Base-by-base conservation (phyloP, 1,140 invertebrate species). In the Campoletis sonorensis region DNA sequence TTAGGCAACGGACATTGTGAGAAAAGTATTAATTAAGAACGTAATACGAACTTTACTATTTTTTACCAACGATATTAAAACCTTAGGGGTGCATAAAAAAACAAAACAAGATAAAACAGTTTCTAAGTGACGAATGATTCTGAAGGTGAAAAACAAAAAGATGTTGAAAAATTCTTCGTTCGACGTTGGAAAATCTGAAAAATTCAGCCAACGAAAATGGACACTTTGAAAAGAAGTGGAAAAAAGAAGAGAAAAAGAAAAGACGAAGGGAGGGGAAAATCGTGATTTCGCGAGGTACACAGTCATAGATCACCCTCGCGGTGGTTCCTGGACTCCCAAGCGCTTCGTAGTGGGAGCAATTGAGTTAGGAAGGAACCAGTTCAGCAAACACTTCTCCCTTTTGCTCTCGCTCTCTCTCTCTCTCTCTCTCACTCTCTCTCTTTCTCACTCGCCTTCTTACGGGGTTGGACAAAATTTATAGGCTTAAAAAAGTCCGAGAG, bases 281-380 rank as follows among this genome's bases (percentile, higher is more conserved):
- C 83, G 89, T 91, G 90, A 92, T 92, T 92, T 91, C 84, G 87
- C 84, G 49, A 75, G 58, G 61, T 61, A 68, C 80, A 81, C 85
- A 81, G 85, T 87, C 90, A 89, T 92, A 92, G 90, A 92, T 91
- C 91, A 92, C 89, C 76, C 72, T 18, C 79, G 78, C 83, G 85
- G 84, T 85, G 27, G 73, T 54, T 40, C 30, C 16, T 40, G 54
- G 27, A 11, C 51, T 58, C 13, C 30, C 75, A 27, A 64, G 30
- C 76, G 45, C 40, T 75, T 27, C 23, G n/a, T 33, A 78, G 54
- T 40, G 58, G 83, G 85, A 89, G 90, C 90, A 92, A 92, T 91
- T 92, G 91, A 92, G 91, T 92, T 92, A 92, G 89, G 90, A 91
- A 92, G 91, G 89, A 92, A 92, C 90, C 90, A 92, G 90, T 91